These are phyloP conservation scores for Popillia japonica DNA, from an alignment of 1,140 invertebrate species.

Conservation along the genomic window DNA sequence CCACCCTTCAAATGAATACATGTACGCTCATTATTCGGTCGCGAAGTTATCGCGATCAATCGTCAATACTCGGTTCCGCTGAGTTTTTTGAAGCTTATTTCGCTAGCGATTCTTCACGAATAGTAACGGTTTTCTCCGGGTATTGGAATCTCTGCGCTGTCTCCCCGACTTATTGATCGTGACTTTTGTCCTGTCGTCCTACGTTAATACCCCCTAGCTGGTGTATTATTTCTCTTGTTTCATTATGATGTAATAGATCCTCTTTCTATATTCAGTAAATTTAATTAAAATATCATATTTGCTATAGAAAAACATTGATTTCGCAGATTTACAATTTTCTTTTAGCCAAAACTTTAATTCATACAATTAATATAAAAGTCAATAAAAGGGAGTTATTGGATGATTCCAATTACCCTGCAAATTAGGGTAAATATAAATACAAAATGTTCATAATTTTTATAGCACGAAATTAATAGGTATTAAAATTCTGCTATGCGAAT, in stretches of 20 bases:
- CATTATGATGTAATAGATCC: neutral
- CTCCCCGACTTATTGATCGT: slow-evolving; percentile 43
- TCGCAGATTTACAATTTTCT: no score
- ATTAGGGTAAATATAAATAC: no score
- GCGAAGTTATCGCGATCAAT: slow-evolving; percentile 47
- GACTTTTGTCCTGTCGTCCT: slow-evolving; percentile 20
- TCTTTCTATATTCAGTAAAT: neutral
- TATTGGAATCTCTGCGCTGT: slow-evolving; percentile 7
- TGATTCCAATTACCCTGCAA: no score
- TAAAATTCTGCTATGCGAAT: no score
- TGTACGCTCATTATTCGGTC: slow-evolving; percentile 53
- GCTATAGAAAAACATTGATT: no score
- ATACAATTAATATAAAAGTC: no score
- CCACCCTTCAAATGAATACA: slow-evolving; percentile 54
- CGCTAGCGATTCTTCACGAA: slow-evolving; percentile 26
- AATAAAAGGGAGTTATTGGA: no score
- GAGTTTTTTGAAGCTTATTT: neutral
- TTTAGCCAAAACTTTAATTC: no score
- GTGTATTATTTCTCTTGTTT: slow-evolving; percentile 9
- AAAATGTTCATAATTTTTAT: no score
- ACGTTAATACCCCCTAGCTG: neutral
- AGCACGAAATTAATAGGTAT: no score
- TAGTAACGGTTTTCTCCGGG: neutral
- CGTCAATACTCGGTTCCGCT: neutral
- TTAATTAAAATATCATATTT: neutral